A percentile compares a stretch with the other conserved stretches of the same genome.
Conservation (phyloP, 2,113 vertebrate species). For the Galemys pyrenaicus region DNA sequence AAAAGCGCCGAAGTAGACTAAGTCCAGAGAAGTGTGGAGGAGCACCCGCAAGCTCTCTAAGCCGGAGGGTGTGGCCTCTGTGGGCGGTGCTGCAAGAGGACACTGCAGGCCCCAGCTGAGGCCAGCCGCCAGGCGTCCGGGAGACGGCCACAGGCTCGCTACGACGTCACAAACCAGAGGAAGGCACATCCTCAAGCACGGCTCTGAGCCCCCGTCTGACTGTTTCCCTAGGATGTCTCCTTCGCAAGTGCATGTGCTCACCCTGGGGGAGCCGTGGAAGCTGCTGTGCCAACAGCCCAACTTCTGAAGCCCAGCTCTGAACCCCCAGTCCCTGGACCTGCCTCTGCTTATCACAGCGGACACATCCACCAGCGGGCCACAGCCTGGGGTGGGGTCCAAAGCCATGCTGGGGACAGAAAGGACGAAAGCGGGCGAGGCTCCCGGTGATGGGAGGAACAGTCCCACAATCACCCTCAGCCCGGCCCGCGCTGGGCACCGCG, state of each 20-base stretch:
- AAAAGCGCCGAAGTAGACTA: background rate
- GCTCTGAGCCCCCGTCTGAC: too few relatives aligned
- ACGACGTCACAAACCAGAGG: background rate
- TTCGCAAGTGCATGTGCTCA: accelerated
- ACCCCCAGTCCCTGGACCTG: too few relatives aligned
- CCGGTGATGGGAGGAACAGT: background rate
- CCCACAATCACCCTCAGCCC: background rate
- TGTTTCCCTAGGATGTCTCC: background rate
- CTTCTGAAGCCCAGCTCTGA: background rate
- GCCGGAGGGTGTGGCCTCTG: background rate
- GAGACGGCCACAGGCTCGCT: too few relatives aligned
- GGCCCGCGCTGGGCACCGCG: background rate
- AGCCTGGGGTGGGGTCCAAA: background rate
- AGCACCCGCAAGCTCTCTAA: background rate
- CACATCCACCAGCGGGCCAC: background rate
- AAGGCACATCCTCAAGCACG: background rate
- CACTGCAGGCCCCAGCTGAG: background rate
- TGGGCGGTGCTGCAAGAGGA: background rate
- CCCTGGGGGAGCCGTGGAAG: background rate
- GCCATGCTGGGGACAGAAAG: background rate
- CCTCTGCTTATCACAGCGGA: too few relatives aligned
- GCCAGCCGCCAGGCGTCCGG: background rate
- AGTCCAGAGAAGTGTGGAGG: too few relatives aligned
- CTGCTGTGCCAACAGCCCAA: background rate
- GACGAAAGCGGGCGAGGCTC: background rate